These are phyloP conservation scores for Haliclystus octoradiatus DNA, from an alignment of 30 jellyfish, hydroid and myxozoan species.

Conservation along the genomic window DNA sequence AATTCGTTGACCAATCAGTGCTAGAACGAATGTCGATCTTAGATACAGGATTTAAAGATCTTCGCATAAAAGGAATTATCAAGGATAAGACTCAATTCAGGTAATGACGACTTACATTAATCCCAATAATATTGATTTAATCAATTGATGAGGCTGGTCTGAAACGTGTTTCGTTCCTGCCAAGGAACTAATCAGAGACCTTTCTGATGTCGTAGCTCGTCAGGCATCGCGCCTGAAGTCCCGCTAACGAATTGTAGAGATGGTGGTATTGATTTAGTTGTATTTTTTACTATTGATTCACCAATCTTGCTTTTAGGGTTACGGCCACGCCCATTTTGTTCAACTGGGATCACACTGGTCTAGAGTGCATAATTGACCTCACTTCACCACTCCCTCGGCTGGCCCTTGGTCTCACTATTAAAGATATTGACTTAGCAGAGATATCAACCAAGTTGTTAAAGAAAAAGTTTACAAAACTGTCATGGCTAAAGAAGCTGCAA, in stretches of 20 bases:
- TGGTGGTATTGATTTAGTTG: no score
- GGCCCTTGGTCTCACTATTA: neutral
- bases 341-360: neutral
- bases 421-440: neutral
- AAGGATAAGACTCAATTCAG: neutral
- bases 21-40: neutral
- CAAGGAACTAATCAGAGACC: no score
- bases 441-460: neutral
- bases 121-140: no score
- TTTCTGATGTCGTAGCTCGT: no score
- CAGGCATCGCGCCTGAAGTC: no score
- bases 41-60: neutral
- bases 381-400: neutral
- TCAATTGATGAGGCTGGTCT: no score
- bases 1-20: neutral
- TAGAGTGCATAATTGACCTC: neutral
- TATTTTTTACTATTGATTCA: no score
- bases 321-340: neutral
- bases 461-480: neutral
- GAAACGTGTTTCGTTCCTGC: no score
- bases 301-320: neutral
- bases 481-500: neutral
- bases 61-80: neutral
- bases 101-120: no score
- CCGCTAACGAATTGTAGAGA: no score